phyloP scores from a whole-genome alignment of 2,888 invertebrate genomes.

The Formica aserva region DNA sequence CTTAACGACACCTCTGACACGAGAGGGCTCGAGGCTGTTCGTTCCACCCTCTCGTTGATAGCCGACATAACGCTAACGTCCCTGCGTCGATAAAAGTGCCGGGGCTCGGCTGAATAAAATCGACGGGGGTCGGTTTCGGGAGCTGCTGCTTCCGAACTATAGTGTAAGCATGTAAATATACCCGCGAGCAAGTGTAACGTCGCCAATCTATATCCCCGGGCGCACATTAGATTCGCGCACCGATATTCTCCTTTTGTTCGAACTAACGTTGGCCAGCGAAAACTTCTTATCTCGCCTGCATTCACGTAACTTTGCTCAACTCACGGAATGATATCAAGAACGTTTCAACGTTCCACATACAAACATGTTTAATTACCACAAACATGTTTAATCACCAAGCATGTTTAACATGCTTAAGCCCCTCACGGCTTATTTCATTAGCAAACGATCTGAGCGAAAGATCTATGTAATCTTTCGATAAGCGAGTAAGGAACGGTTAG shows the following conservation, averaged over 20 bases:
- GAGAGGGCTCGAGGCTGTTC: slow-evolving; percentile 63
- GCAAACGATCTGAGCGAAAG: background rate
- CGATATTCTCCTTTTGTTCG: slow-evolving; percentile 13
- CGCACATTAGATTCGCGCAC: slow-evolving; percentile 40
- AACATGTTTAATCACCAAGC: slow-evolving; percentile 26
- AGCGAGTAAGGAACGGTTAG: background rate
- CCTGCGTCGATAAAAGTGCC: slow-evolving; percentile 78
- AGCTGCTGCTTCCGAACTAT: slow-evolving; percentile 50
- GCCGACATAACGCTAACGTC: slow-evolving; percentile 78
- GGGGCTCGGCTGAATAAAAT: slow-evolving; percentile 72
- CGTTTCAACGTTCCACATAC: slow-evolving; percentile 23
- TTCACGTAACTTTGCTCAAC: background rate
- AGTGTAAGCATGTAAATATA: slow-evolving; percentile 67
- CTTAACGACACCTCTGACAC: slow-evolving; percentile 75
- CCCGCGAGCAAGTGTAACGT: slow-evolving; percentile 52
- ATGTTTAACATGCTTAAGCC: slow-evolving; percentile 29
- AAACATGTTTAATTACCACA: slow-evolving; percentile 12
- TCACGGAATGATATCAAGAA: slow-evolving; percentile 21
- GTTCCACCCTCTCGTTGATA: slow-evolving; percentile 75
- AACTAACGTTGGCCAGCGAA: background rate
- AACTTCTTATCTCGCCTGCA: slow-evolving; percentile 30
- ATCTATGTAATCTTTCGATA: slow-evolving; percentile 14
- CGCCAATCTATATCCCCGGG: slow-evolving; percentile 31
- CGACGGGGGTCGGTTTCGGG: slow-evolving; percentile 55
- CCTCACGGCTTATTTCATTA: background rate